Evolutionary conservation across 2,797 vertebrate species (phyloP).

Genomic region (Gallinago nigripennis): DNA sequence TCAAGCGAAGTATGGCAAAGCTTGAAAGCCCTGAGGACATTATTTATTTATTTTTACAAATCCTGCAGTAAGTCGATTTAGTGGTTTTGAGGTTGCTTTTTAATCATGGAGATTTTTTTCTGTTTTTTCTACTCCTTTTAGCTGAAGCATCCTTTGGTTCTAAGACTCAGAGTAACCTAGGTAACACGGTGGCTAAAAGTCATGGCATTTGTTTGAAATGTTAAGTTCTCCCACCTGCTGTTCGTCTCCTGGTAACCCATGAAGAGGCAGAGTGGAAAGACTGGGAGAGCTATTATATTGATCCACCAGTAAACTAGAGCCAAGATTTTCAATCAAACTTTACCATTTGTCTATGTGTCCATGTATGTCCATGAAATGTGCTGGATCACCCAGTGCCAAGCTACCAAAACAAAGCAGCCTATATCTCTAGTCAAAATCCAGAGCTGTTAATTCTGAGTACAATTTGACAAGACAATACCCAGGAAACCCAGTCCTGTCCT

Average conservation of each 20-base stretch:
- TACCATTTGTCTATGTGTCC: neutral
- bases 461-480: neutral
- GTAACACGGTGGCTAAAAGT: neutral
- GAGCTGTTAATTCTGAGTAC: neutral
- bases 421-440: neutral
- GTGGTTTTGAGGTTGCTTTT: slow-evolving; percentile 40
- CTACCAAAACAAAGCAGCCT: neutral
- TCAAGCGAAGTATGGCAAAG: slow-evolving; percentile 38
- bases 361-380: neutral
- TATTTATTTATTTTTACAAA: slow-evolving; percentile 69
- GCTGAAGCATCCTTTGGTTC: slow-evolving; percentile 9
- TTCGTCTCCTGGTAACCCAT: neutral
- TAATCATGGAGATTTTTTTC: slow-evolving; percentile 14
- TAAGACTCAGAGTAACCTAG: neutral
- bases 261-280: neutral
- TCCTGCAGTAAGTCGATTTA: slow-evolving; percentile 48
- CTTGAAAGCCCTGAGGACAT: slow-evolving; percentile 5
- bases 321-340: neutral
- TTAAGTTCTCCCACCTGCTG: neutral
- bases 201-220: neutral
- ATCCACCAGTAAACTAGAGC: neutral
- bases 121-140: neutral
- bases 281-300: neutral
- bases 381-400: accelerated
- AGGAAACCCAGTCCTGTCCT: neutral